These are phyloP conservation scores for Loris lydekkerianus DNA, from an alignment of 2,797 vertebrate species.

Conservation along the genomic window DNA sequence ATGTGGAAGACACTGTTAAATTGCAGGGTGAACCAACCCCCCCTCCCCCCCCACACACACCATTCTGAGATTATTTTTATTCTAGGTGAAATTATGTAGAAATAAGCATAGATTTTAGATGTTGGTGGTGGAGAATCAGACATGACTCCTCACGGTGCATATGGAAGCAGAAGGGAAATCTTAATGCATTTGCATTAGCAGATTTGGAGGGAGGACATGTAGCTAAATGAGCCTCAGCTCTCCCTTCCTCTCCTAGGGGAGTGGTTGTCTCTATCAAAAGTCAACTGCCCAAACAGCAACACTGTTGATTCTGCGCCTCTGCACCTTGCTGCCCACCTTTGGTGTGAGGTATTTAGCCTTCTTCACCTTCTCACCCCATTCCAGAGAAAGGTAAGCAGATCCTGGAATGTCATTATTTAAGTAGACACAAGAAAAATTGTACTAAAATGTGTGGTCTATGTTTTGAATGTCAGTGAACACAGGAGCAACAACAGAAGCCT, in stretches of 20 bases:
- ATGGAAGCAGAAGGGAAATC: neutral
- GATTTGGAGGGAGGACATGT: neutral
- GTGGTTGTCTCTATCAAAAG: neutral
- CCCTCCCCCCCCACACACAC: fast-evolving
- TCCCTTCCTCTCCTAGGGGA: neutral
- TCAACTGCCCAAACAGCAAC: fast-evolving
- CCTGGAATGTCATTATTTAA: neutral
- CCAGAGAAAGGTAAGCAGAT: neutral
- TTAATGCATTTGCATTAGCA: neutral
- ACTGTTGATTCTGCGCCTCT: neutral
- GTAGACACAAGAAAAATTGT: neutral
- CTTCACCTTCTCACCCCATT: neutral
- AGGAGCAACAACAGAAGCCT: neutral
- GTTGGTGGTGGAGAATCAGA: neutral
- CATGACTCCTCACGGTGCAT: neutral
- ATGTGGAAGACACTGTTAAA: neutral
- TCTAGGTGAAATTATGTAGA: neutral
- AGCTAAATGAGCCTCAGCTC: neutral
- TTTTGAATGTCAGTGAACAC: neutral
- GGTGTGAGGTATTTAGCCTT: neutral
- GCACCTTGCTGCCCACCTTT: fast-evolving
- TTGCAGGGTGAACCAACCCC: neutral
- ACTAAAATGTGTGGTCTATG: neutral
- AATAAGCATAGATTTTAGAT: neutral
- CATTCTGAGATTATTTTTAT: neutral